phyloP scores from a whole-genome alignment of 1,140 invertebrate species.

The Amphibalanus amphitrite region DNA sequence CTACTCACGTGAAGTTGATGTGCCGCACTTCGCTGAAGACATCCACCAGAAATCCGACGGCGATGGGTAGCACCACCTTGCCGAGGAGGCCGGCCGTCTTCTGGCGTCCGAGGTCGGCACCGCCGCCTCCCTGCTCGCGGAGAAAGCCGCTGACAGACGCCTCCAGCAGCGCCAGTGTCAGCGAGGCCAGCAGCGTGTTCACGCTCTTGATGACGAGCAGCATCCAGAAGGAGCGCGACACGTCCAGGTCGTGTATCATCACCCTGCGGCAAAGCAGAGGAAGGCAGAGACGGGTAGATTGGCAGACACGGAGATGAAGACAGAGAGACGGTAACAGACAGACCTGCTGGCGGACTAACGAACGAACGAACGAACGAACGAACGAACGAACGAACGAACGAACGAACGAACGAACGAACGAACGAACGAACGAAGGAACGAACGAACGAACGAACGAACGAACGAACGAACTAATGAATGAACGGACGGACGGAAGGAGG shows the following conservation, averaged over 20 bases:
- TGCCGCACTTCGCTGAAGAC: background rate
- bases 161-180: background rate
- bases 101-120: background rate
- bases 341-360: too few species aligned
- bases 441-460: too few species aligned
- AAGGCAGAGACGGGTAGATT: too few species aligned
- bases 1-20: background rate
- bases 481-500: too few species aligned
- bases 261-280: background rate
- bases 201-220: background rate
- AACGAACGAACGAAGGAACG: too few species aligned
- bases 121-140: background rate
- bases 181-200: background rate
- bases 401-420: too few species aligned
- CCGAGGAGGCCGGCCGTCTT: background rate
- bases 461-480: too few species aligned
- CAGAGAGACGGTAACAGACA: too few species aligned
- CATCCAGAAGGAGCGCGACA: background rate
- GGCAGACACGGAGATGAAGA: too few species aligned
- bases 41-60: background rate
- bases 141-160: background rate
- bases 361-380: too few species aligned
- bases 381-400: too few species aligned
- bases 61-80: background rate
- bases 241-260: background rate